Evolutionary conservation across 2,797 vertebrate genomes (phyloP).

Genomic region (Petrocephalus sullivani): DNA sequence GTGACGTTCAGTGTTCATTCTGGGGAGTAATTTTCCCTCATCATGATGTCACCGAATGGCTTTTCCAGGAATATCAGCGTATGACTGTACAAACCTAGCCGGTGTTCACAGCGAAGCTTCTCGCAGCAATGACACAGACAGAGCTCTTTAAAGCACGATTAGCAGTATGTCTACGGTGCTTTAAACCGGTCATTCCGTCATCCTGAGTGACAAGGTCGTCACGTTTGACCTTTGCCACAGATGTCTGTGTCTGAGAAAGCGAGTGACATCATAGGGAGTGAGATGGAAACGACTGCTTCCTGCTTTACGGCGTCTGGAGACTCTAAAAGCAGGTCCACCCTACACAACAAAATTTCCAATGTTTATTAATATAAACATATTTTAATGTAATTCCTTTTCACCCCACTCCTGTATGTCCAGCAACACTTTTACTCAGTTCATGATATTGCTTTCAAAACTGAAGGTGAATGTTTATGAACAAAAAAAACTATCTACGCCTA

Average conservation of each 20-base stretch:
- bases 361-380: too few relatives aligned
- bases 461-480: background rate
- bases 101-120: conserved; percentile 35
- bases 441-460: background rate
- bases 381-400: background rate
- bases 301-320: background rate
- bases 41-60: background rate
- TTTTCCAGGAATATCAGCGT: background rate
- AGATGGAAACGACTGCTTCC: background rate
- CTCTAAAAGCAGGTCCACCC: background rate
- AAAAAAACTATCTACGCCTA: background rate
- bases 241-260: background rate
- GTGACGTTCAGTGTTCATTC: conserved; percentile 10
- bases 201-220: background rate
- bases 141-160: conserved; percentile 34
- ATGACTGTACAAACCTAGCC: conserved; percentile 13
- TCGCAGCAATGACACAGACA: conserved; percentile 35
- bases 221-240: background rate
- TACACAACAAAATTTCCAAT: background rate
- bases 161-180: background rate
- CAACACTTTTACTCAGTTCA: background rate
- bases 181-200: background rate
- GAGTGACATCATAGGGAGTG: background rate
- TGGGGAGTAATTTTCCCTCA: background rate
- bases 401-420: background rate